A percentile compares a stretch with the other conserved stretches of the same genome.
These are phyloP conservation scores for Liparis tanakae DNA, from an alignment of 2,797 vertebrate species.

Conservation along the genomic window DNA sequence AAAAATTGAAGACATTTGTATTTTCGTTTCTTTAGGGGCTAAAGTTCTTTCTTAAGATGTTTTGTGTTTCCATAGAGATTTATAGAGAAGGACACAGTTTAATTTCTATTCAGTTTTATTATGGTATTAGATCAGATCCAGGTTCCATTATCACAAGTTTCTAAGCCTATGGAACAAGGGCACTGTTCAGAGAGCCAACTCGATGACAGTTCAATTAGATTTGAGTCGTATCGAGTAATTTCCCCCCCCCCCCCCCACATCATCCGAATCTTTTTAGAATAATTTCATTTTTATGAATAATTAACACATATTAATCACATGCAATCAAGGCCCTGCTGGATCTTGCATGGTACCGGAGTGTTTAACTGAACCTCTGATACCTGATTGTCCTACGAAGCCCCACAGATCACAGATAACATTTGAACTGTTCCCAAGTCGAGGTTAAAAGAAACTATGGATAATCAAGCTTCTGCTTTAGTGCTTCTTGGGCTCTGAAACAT, in stretches of 20 bases:
- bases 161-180: background rate
- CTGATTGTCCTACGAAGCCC: background rate
- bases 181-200: slow-evolving; percentile 1
- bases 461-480: background rate
- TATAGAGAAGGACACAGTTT: background rate
- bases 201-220: slow-evolving; percentile 3
- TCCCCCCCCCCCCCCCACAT: slow-evolving; percentile 11
- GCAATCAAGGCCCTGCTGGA: background rate
- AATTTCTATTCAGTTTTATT: background rate
- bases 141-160: background rate
- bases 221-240: slow-evolving; percentile 6
- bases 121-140: background rate
- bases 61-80: background rate
- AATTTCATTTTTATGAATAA: no score
- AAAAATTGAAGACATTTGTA: background rate
- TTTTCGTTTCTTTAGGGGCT: background rate
- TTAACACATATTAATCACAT: background rate
- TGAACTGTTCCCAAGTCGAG: background rate
- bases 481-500: background rate
- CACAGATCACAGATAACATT: background rate
- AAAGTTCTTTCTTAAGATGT: background rate
- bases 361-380: background rate
- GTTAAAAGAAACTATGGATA: background rate
- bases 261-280: background rate
- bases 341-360: background rate